Percentiles rank a stretch among this genome's conserved stretches.
Evolutionary conservation across 2,888 invertebrate genomes (phyloP).

Genomic region (Pachydiplax longipennis): DNA sequence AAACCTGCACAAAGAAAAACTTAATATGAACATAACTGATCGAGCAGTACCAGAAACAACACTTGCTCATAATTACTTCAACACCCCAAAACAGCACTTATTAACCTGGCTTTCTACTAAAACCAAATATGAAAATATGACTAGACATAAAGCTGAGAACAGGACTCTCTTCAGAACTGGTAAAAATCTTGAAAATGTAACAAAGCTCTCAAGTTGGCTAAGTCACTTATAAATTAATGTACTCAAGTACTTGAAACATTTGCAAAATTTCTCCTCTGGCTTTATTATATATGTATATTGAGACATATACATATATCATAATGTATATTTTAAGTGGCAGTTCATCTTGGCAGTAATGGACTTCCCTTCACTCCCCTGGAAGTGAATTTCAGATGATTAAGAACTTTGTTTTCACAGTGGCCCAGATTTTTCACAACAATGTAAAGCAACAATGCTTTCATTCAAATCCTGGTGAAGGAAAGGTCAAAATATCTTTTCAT

Average conservation of each 20-base stretch:
- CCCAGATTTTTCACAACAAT: neutral
- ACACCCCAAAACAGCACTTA: conserved; percentile 33
- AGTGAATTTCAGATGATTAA: conserved; percentile 18
- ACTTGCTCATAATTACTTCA: conserved; percentile 37
- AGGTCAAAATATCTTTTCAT: neutral
- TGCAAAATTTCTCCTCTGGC: conserved; percentile 36
- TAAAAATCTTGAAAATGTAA: conserved; percentile 26
- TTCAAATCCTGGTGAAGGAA: neutral
- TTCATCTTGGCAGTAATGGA: conserved; percentile 42
- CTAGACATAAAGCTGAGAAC: conserved; percentile 40
- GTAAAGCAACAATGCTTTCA: neutral
- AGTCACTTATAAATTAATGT: conserved; percentile 20
- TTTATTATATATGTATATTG: conserved; percentile 42
- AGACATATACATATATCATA: conserved; percentile 39
- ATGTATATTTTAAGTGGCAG: conserved; percentile 38
- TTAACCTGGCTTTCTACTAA: conserved; percentile 25
- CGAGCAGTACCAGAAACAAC: conserved; percentile 22
- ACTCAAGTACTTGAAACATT: conserved; percentile 27
- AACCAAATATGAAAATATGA: conserved; percentile 33
- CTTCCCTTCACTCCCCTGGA: conserved; percentile 41
- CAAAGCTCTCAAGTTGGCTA: conserved; percentile 8
- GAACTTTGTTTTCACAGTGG: conserved; percentile 23
- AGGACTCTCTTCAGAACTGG: conserved; percentile 5
- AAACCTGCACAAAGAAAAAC: conserved; percentile 27
- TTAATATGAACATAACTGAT: conserved; percentile 7